Evolutionary conservation across 2,113 vertebrate species (phyloP), one percentile per base, ranked within the genome.

Genomic region (Megatriorchis doriae): DNA sequence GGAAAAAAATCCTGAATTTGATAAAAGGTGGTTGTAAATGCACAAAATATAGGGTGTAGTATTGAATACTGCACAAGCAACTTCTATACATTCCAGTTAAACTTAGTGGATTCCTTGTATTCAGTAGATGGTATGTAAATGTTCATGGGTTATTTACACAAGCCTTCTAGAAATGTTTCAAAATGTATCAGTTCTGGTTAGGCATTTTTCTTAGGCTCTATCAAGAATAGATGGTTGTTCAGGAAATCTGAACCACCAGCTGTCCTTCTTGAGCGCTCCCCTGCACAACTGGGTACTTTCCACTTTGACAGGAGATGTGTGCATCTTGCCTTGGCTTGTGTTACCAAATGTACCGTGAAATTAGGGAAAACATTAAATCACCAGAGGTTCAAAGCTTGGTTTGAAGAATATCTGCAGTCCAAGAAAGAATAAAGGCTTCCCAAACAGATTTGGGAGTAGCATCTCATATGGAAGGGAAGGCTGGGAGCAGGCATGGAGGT

Each of bases 331-430:
- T 66, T 72, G 80, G 26, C 12, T 61, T 85, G 36, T 55, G 34
- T 10, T 90, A 36, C 18, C 27, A 70, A 80, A 79, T 3, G 5
- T 36, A 36, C 21, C 0, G 0, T 38, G 32, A 90, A 13, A 27
- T 56, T 47, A 50, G 31, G 53, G 53, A 65, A 80, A 72, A 87
- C 2, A 3, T 17, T 34, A 48, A 81, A 68, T 16, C 34, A n/a
- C 2, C 22, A 43, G n/a, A 59, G 26, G 47, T 67, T 29, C 62
- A 77, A 75, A 84, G 31, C 10, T 34, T 0, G 1, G 3, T 45
- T 50, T 90, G 55, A 68, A 80, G 16, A 50, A 32, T 16, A 45
- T 45, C 34, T 77, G 14, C 22, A 43, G 31, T 40, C 23, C 48
- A 43, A 92, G 45, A 32, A 77, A 68, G 31, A 56, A 68, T 22